Evolutionary conservation across 2,888 invertebrate species (phyloP), one percentile per base, ranked within the genome.

Genomic region (Hydrotaea diabolus): DNA sequence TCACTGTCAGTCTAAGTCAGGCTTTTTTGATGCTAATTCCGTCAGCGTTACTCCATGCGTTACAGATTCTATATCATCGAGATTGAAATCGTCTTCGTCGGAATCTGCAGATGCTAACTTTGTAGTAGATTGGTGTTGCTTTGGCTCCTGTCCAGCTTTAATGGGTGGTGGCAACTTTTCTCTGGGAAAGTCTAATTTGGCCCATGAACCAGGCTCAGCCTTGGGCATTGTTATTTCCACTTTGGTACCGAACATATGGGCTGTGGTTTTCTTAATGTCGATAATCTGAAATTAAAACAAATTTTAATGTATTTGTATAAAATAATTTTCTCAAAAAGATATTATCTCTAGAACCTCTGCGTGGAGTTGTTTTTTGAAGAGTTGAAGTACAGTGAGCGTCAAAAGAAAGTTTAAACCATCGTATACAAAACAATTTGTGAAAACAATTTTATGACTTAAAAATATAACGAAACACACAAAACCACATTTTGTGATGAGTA

Each of bases 201-300:
- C 91, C 99, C 99, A 99, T 17, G 95, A 94, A 1, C 96, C 96
- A 0, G 96, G 94, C 89, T 97, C 97, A 0, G 95, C 95, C 93
- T 99, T 99, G 87, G 95, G 96, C 89, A 99, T 92, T 90, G 96
- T 97, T 26, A 99, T 96, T 93, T 99, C 99, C 39, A 98, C 95
- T 94, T 99, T 99, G 15, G 97, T 96, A 15, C 96, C 96, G 88
- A 95, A 93, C 96, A 98, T 96, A 55, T 95, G 95, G 0, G 95
- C 97, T 86, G 93, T 94, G 89, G 97, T 96, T 76, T 94, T 94
- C 55, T 93, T 93, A 0, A 97, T 94, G 89, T 96, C 94, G 55
- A 98, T 94, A 39, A 97, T 94, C 98, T 98, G 91, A 43, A 94
- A 92, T 3, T 1, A 55, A 59, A 57, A 36, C 31, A 11, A 36